Conservation (phyloP, 1,140 invertebrate genomes). For the Acromyrmex echinatior region DNA sequence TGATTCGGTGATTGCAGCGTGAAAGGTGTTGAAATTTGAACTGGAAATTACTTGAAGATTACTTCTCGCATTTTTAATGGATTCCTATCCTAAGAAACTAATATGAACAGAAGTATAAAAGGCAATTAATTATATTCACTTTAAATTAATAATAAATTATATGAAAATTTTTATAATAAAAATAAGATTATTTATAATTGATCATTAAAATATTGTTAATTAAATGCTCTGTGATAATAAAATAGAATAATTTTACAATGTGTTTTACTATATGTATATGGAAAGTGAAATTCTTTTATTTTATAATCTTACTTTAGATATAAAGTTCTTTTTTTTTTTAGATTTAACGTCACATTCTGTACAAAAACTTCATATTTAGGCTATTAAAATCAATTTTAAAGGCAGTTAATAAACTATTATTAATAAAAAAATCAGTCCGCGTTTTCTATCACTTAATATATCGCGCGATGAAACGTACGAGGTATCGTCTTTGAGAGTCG, state of each 20-base stretch:
- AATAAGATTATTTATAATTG: neutral
- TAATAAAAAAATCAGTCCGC: neutral
- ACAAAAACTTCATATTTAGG: neutral
- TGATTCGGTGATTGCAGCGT: slow-evolving; percentile 36
- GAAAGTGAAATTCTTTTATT: neutral
- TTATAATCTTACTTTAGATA: neutral
- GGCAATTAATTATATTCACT: neutral
- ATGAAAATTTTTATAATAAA: neutral
- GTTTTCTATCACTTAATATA: slow-evolving; percentile 64
- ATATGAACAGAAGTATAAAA: neutral
- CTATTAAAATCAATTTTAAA: neutral
- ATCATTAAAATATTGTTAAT: neutral
- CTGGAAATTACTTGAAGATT: slow-evolving; percentile 1
- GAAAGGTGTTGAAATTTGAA: slow-evolving; percentile 43
- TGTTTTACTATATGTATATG: neutral
- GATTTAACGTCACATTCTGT: neutral
- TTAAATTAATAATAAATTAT: no score
- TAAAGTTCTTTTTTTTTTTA: neutral
- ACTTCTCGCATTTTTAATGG: neutral
- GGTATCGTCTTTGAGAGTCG: slow-evolving; percentile 72
- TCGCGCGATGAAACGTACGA: slow-evolving; percentile 59
- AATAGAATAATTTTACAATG: neutral
- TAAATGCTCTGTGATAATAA: neutral
- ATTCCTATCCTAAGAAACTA: neutral
- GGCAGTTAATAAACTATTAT: neutral